Percentiles rank a stretch among this genome's conserved stretches.
Evolutionary conservation across 1,140 invertebrate species (phyloP).

Genomic region (Brachionus rotundiformis): DNA sequence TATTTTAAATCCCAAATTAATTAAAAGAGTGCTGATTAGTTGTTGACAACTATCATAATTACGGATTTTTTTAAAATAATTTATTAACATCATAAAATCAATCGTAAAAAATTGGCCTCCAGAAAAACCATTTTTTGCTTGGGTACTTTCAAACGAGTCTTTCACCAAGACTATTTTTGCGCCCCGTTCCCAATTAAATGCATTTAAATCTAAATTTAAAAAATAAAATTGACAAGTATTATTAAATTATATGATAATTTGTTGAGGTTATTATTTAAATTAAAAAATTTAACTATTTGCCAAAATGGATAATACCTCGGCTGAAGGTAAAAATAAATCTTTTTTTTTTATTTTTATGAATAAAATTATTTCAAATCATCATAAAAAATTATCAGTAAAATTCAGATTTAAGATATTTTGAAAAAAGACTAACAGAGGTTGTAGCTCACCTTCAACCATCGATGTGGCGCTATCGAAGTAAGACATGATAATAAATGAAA

Average conservation of each 20-base stretch:
- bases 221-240: background rate
- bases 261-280: background rate
- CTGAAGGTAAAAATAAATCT: too few relatives aligned
- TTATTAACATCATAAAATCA: too few relatives aligned
- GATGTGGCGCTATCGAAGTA: slow-evolving; percentile 49
- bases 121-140: too few relatives aligned
- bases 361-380: background rate
- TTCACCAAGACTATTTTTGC: background rate
- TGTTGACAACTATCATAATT: too few relatives aligned
- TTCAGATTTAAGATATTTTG: slow-evolving; percentile 35
- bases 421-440: slow-evolving; percentile 41
- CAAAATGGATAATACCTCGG: slow-evolving; percentile 2
- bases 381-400: background rate
- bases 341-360: too few relatives aligned
- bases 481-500: too few relatives aligned
- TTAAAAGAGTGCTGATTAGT: too few relatives aligned
- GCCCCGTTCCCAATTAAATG: background rate
- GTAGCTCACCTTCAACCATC: slow-evolving; percentile 41
- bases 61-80: too few relatives aligned
- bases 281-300: background rate
- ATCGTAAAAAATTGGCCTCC: too few relatives aligned
- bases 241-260: background rate
- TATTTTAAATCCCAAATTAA: too few relatives aligned
- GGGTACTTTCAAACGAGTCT: too few relatives aligned
- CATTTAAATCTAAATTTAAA: background rate